Percentiles rank a stretch among this genome's conserved stretches.
These are phyloP conservation scores for Pentamera pediparva DNA, from an alignment of 53 echinoderm and acorn worm species.

Conservation along the genomic window DNA sequence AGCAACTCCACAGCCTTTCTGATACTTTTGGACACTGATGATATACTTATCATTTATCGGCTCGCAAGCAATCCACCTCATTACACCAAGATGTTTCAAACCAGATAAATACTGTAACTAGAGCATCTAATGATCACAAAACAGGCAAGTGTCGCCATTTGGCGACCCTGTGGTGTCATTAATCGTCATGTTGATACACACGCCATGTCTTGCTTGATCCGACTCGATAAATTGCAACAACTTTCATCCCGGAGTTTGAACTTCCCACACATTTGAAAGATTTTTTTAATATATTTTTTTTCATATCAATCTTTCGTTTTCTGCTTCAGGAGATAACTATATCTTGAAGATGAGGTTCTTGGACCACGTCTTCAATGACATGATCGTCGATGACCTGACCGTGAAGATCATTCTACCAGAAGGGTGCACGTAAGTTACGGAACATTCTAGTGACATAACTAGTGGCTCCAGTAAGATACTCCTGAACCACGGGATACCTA, in stretches of 20 bases:
- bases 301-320: neutral
- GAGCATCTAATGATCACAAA: too few species aligned
- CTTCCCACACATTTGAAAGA: neutral
- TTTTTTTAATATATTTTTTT: neutral
- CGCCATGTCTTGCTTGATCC: too few species aligned
- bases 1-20: neutral
- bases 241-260: too few species aligned
- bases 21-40: neutral
- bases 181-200: neutral
- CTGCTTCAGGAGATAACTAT: slow-evolving; percentile 64
- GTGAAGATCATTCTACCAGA: slow-evolving; percentile 89
- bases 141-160: too few species aligned
- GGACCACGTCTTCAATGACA: slow-evolving; percentile 91
- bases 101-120: too few species aligned
- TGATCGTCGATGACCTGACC: slow-evolving; percentile 84
- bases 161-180: too few species aligned
- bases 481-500: too few species aligned
- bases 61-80: too few species aligned
- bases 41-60: neutral
- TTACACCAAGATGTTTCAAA: too few species aligned
- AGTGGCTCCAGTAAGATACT: too few species aligned
- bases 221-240: too few species aligned
- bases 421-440: slow-evolving; percentile 84
- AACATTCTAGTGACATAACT: too few species aligned
- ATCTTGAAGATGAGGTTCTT: slow-evolving; percentile 88